Evolutionary conservation across 2,797 vertebrate genomes (phyloP), one percentile per base, ranked within the genome.

Genomic region (Siniperca obscura): DNA sequence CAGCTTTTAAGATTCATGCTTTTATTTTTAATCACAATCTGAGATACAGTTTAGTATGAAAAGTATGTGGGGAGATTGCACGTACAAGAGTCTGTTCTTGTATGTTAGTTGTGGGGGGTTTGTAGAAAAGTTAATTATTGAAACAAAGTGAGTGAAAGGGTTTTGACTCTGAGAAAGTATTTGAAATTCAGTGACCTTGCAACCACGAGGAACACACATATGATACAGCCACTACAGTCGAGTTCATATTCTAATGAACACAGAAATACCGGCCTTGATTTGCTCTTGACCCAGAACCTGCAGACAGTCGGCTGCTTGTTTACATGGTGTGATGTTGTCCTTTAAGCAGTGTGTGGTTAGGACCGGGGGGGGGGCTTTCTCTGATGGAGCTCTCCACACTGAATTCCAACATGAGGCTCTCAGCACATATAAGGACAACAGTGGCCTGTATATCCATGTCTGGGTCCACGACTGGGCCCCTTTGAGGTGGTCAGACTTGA

Each of bases 401-500:
- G 70, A 16, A 30, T 82, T 82, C 80, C 81, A 85, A 80, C 84
- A 83, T 73, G 80, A 75, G 70, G 69, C 62, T 86, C 61, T 89
- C 57, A 46, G 84, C 79, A 80, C 85, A 90, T 60, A 57, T 64
- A 80, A 81, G 88, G 76, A 90, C 89, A 83, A 74, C 84, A 86
- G 82, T 53, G 65, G 80, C 62, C 84, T 56, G 56, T 76, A 14
- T 86, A 75, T 89, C 94, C 90, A 94, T 92, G 92, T 90, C 70
- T 91, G 87, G 89, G 92, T 92, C 96, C 84, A 34, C 90, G 90
- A 95, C 93, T 80, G 93, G 96, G 90, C 92, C 91, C 74, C 90
- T 96, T 97, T 97, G 96, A 96, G 96, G 94, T 94, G 95, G 91
- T 94, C 88, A 83, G 86, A 84, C 79, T 82, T 87, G 92, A 89